These are phyloP conservation scores for Acrocera orbiculus DNA, from an alignment of 2,888 invertebrate genomes.

Conservation along the genomic window DNA sequence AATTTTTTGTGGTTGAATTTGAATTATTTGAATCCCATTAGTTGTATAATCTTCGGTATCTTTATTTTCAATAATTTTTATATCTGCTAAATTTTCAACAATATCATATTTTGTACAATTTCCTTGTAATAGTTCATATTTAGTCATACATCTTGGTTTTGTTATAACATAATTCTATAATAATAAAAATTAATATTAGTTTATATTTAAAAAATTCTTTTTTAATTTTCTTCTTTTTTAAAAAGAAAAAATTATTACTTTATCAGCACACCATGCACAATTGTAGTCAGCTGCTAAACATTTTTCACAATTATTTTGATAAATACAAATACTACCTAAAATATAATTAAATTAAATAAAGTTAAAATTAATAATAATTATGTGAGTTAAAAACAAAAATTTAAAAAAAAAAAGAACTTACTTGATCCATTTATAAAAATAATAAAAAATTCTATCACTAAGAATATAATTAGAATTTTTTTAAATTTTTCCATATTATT, in stretches of 20 bases:
- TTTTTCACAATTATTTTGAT: slow-evolving; percentile 21
- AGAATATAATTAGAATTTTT: no score
- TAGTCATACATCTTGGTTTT: slow-evolving; percentile 19
- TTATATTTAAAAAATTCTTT: background rate
- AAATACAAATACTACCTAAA: slow-evolving; percentile 8
- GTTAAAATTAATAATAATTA: no score
- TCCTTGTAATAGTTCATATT: slow-evolving; percentile 15
- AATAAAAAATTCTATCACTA: no score
- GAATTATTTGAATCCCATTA: slow-evolving; percentile 33
- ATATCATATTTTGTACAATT: slow-evolving; percentile 20
- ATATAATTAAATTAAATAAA: no score
- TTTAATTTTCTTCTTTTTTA: background rate
- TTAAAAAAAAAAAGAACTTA: no score
- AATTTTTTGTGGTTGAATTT: slow-evolving; percentile 47
- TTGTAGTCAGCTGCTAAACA: slow-evolving; percentile 20
- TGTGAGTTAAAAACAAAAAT: no score
- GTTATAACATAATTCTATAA: background rate
- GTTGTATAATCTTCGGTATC: slow-evolving; percentile 22
- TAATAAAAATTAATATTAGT: background rate
- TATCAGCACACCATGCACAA: slow-evolving; percentile 30
- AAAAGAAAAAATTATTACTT: slow-evolving; percentile 15
- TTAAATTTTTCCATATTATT: no score
- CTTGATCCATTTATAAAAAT: no score
- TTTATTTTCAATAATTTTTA: slow-evolving; percentile 15
- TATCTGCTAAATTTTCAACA: slow-evolving; percentile 20